Conservation (phyloP, 1,140 invertebrate species). For the Diploscapter pachys region DNA sequence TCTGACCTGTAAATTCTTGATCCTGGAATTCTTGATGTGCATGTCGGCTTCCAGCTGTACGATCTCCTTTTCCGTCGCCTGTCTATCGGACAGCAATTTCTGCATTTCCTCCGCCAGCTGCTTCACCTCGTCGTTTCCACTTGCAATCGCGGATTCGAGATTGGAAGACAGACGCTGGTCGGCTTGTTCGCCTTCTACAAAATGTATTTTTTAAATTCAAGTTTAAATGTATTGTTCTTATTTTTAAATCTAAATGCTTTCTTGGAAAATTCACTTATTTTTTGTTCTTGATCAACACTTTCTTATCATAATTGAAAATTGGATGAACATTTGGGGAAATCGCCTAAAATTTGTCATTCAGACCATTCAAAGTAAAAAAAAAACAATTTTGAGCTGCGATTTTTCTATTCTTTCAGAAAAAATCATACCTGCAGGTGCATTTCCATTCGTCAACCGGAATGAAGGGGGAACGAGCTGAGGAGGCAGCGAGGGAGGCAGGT, state of each 20-base stretch:
- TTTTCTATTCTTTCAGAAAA: not conserved
- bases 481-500: conserved; percentile 81
- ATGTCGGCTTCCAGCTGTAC: conserved; percentile 40
- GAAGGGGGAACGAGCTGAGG: conserved; percentile 87
- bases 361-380: too few species aligned
- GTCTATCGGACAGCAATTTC: conserved; percentile 30
- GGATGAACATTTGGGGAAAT: too few species aligned
- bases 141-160: conserved; percentile 14
- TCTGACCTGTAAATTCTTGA: conserved; percentile 39
- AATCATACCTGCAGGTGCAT: too few species aligned
- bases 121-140: conserved; percentile 28
- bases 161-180: conserved; percentile 14
- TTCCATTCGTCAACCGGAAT: conserved; percentile 11
- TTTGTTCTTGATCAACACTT: too few species aligned
- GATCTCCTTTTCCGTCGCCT: conserved; percentile 33
- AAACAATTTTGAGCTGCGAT: too few species aligned
- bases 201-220: too few species aligned
- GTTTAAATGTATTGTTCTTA: too few species aligned
- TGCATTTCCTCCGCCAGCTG: conserved; percentile 35
- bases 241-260: too few species aligned
- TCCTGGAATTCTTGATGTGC: conserved; percentile 34
- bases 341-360: too few species aligned
- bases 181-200: not conserved
- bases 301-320: too few species aligned
- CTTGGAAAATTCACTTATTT: too few species aligned